Percentiles rank a stretch among this genome's conserved stretches.
Evolutionary conservation across 2,888 invertebrate genomes (phyloP).

Genomic region (Callyntrura sp.): DNA sequence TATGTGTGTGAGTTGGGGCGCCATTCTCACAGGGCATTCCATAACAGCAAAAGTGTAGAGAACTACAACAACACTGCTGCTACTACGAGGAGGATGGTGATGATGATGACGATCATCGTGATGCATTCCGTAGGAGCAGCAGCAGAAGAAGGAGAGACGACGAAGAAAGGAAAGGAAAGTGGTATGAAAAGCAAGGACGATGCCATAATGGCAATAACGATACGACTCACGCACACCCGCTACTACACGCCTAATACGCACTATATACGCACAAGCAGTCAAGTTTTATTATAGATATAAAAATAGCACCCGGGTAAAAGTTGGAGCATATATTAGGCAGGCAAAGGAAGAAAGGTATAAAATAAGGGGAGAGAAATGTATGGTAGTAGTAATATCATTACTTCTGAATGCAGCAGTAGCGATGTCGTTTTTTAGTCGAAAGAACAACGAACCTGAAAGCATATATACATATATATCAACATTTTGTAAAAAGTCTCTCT

Average conservation of each 20-base stretch:
- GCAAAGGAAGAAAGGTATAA: too few relatives aligned
- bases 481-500: slow-evolving; percentile 12
- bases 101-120: slow-evolving; percentile 22
- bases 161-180: too few relatives aligned
- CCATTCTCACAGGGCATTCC: slow-evolving; percentile 16
- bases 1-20: slow-evolving; percentile 38
- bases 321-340: not conserved
- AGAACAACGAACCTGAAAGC: not conserved
- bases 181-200: slow-evolving; percentile 68
- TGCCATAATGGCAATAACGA: slow-evolving; percentile 43
- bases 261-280: slow-evolving; percentile 57
- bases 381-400: slow-evolving; percentile 66
- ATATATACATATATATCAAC: too few relatives aligned
- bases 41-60: slow-evolving; percentile 32
- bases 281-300: slow-evolving; percentile 18
- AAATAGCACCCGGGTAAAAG: slow-evolving; percentile 1
- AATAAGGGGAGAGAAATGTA: slow-evolving; percentile 34
- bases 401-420: slow-evolving; percentile 58
- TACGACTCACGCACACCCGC: too few relatives aligned
- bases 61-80: not conserved
- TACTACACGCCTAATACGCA: too few relatives aligned
- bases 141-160: too few relatives aligned
- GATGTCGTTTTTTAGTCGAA: not conserved
- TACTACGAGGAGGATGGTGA: too few relatives aligned
- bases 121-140: slow-evolving; percentile 60